A percentile compares a stretch with the other conserved stretches of the same genome.
Evolutionary conservation across 2,888 invertebrate species (phyloP).

Genomic region (Orthosia incerta): DNA sequence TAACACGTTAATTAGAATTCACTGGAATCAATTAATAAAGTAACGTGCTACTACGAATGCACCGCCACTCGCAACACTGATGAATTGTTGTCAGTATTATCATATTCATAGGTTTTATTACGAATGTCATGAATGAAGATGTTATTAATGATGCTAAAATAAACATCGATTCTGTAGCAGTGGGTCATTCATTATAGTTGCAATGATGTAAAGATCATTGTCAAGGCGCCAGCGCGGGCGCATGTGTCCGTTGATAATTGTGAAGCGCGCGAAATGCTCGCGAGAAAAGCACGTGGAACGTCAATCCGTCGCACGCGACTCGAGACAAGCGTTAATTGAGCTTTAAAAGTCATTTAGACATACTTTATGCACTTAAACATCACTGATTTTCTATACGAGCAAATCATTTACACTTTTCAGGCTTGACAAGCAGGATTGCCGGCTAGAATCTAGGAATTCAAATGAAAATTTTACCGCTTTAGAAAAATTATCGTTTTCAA

Average conservation of each 20-base stretch:
- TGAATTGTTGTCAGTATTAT: slow-evolving; percentile 36
- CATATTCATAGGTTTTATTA: slow-evolving; percentile 44
- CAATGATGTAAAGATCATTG: slow-evolving; percentile 81
- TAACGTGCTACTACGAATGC: slow-evolving; percentile 9
- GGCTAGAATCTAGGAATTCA: no score
- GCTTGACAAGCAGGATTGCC: background rate
- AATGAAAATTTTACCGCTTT: background rate
- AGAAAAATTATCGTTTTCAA: background rate
- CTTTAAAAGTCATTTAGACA: slow-evolving; percentile 32
- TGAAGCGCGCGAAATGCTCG: slow-evolving; percentile 70
- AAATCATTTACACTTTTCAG: background rate
- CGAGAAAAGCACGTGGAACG: slow-evolving; percentile 64
- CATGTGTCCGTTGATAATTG: slow-evolving; percentile 71
- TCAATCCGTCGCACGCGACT: slow-evolving; percentile 61
- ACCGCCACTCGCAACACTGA: slow-evolving; percentile 10
- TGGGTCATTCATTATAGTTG: slow-evolving; percentile 67
- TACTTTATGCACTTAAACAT: background rate
- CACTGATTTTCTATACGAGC: slow-evolving; percentile 14
- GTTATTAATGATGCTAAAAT: slow-evolving; percentile 47
- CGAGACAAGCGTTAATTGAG: slow-evolving; percentile 40
- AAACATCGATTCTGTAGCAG: slow-evolving; percentile 54
- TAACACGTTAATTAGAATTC: slow-evolving; percentile 33
- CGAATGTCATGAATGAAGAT: slow-evolving; percentile 46
- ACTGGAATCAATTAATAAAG: slow-evolving; percentile 47
- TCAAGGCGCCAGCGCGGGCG: slow-evolving; percentile 77